These are phyloP conservation scores for Catajapyx aquilonaris DNA, from an alignment of 1,140 invertebrate genomes.

Conservation along the genomic window DNA sequence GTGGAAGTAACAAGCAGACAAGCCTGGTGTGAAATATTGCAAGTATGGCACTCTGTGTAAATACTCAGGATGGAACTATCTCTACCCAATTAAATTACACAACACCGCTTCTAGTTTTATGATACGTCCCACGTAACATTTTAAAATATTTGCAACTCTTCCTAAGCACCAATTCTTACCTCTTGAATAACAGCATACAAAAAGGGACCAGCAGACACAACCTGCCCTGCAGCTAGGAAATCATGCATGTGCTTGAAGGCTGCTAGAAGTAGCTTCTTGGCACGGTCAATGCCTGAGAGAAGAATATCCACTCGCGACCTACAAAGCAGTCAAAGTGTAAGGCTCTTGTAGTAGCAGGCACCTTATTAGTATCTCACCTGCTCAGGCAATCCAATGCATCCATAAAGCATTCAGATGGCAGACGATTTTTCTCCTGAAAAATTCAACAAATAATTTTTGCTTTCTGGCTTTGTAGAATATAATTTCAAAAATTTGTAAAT, in stretches of 20 bases:
- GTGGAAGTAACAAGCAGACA: constrained; percentile 3
- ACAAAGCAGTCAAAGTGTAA: no score
- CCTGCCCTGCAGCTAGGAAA: constrained; percentile 55
- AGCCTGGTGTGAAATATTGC: no score
- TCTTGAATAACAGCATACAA: constrained; percentile 67
- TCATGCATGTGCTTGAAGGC: constrained; percentile 61
- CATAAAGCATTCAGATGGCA: constrained; percentile 19
- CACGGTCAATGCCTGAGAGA: constrained; percentile 45
- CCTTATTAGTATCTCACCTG: constrained; percentile 17
- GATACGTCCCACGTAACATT: neutral
- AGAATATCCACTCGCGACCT: constrained; percentile 33
- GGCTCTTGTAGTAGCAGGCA: no score
- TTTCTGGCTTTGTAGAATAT: constrained; percentile 10
- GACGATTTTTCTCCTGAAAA: constrained; percentile 19
- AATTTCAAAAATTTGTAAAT: neutral
- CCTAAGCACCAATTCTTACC: constrained; percentile 25
- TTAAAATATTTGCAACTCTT: constrained; percentile 1
- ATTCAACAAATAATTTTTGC: constrained; percentile 16
- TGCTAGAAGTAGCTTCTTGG: constrained; percentile 45
- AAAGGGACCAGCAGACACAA: constrained; percentile 72
- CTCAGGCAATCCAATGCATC: constrained; percentile 49
- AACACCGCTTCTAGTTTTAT: no score
- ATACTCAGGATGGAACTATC: no score
- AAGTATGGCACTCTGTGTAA: no score
- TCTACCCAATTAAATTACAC: no score